Base-by-base conservation (phyloP, 2,797 vertebrate genomes). In the Hyperoplus immaculatus region DNA sequence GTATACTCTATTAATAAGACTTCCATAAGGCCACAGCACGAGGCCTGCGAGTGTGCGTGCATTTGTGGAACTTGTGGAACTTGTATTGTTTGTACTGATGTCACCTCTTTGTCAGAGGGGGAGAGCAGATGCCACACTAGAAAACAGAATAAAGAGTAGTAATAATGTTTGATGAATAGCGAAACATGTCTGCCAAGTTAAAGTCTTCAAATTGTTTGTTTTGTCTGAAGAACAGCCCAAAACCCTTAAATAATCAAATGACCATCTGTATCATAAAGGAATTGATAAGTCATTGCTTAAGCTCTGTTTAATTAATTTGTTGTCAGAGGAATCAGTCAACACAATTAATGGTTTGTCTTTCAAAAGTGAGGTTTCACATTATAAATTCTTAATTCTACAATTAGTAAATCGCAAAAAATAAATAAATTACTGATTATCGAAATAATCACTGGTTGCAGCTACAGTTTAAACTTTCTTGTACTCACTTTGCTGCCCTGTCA, bases 1-100 rank as follows among this genome's bases (percentile, higher is more conserved):
- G 88, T 84, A 84, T 74, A 76, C 74, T 88, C 89, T 84, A 85
- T 89, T 93, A 91, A 90, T 89, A 89, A 67, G 72, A 78, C 72
- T 82, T 86, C 76, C 80, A 85, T 82, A 83, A 77, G 88, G 73
- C 59, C 69, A 58, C 70, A 21, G 77, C 78, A 84, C 69, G 43
- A 62, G 72, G 62, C 68, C 57, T 68, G 12, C 2, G 5, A 62
- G 53, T 58, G 56, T 53, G 51, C 50, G 29, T 2, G 54, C 10
- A 45, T 62, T 76, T 63, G 53, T 72, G 74, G 39, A 63, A 60
- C 36, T 36, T 36, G 69, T 46, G 50, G 43, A 55, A 55, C 57
- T 50, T 61, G n/a, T 51, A 38, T 43, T 67, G 68, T 82, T 84
- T 75, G 66, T 57, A 8, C 11, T 1, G 36, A 66, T 82, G 79